A percentile compares a stretch with the other conserved stretches of the same genome.
Conservation (phyloP, 2,888 invertebrate species). For the Caenorhabditis sp. region DNA sequence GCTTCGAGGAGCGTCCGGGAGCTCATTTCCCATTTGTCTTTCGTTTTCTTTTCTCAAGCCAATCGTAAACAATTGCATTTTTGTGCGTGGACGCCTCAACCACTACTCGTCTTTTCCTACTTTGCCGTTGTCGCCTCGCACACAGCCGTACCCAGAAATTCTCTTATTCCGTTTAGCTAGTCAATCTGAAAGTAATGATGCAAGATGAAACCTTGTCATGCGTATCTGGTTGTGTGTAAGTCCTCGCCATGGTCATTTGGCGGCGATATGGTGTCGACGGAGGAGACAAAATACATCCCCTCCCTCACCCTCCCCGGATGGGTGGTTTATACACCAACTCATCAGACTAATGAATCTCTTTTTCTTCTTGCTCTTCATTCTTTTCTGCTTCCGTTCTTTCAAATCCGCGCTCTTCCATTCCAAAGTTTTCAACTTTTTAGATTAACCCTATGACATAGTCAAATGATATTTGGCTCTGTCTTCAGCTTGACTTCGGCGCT, state of each 20-base stretch:
- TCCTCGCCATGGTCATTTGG: conserved; percentile 46
- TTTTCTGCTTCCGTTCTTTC: conserved; percentile 21
- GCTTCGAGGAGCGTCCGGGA: conserved; percentile 1
- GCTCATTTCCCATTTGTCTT: conserved; percentile 60
- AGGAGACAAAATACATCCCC: conserved; percentile 32
- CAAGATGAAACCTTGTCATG: conserved; percentile 66
- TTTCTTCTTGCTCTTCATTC: neutral
- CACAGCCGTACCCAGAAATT: conserved; percentile 36
- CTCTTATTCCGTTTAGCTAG: conserved; percentile 65
- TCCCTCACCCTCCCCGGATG: conserved; percentile 17
- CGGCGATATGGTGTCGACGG: conserved; percentile 8
- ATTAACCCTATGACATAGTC: conserved; percentile 63
- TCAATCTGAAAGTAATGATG: conserved; percentile 65
- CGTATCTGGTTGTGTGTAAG: conserved; percentile 40
- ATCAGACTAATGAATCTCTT: conserved; percentile 61
- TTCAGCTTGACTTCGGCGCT: conserved; percentile 81
- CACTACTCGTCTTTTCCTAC: conserved; percentile 20
- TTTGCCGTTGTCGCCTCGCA: conserved; percentile 23
- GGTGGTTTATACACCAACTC: conserved; percentile 40
- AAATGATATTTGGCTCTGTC: conserved; percentile 82
- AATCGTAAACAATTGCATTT: conserved; percentile 61
- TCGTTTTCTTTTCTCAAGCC: conserved; percentile 41
- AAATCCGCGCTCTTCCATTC: neutral
- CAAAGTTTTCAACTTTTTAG: conserved; percentile 39
- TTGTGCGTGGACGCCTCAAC: conserved; percentile 15